These are phyloP conservation scores for Polydrusus tereticollis DNA, from an alignment of 2,888 invertebrate genomes.

Conservation along the genomic window DNA sequence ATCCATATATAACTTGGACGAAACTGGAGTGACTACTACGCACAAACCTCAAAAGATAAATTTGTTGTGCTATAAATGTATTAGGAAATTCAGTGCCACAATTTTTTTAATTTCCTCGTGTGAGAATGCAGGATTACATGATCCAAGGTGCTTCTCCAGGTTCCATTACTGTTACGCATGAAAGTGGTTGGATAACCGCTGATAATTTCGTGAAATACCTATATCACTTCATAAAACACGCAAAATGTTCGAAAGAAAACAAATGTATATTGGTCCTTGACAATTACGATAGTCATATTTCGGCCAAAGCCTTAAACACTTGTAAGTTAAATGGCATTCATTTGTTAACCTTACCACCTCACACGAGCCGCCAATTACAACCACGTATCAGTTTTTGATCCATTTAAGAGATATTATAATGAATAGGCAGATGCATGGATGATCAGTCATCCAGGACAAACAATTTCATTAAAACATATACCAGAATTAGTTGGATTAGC, in stretches of 20 bases:
- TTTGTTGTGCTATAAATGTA: constrained; percentile 43
- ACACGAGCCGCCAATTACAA: constrained; percentile 32
- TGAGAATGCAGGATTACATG: constrained; percentile 43
- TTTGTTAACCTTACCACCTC: constrained; percentile 21
- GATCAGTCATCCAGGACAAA: constrained; percentile 33
- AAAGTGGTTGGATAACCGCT: constrained; percentile 24
- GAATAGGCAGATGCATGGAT: constrained; percentile 36
- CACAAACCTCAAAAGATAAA: constrained; percentile 34
- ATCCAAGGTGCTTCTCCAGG: constrained; percentile 47
- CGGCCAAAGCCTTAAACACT: constrained; percentile 20
- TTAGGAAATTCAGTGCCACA: constrained; percentile 41
- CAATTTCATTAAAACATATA: constrained; percentile 30
- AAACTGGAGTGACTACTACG: constrained; percentile 23
- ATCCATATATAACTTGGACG: constrained; percentile 25
- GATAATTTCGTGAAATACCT: not conserved
- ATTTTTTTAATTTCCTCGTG: constrained; percentile 33
- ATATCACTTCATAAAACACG: constrained; percentile 27
- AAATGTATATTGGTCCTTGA: constrained; percentile 33
- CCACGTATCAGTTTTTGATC: constrained; percentile 41
- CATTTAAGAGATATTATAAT: constrained; percentile 25
- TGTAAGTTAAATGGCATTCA: constrained; percentile 29
- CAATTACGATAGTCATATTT: constrained; percentile 44
- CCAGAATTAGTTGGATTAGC: constrained; percentile 37
- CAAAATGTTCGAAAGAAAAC: constrained; percentile 28
- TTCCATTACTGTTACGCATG: constrained; percentile 39